Conservation (phyloP, 1,140 invertebrate genomes). For the Lordiphosa stackelbergi region DNA sequence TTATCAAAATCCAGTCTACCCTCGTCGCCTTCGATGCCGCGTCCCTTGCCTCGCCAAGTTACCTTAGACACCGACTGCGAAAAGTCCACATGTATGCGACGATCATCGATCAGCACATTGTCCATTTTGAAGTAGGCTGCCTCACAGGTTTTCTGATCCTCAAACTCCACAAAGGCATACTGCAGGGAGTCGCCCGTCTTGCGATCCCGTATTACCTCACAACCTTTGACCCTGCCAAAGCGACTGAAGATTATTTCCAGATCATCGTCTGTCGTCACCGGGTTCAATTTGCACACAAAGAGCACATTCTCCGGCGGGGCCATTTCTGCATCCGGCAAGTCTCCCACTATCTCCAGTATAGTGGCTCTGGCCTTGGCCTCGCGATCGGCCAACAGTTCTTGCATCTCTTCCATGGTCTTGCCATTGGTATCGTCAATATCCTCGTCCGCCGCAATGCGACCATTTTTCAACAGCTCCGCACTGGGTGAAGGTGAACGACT, state of each 20-base stretch:
- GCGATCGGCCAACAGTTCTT: constrained; percentile 91
- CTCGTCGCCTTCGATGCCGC: constrained; percentile 79
- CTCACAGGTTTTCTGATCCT: constrained; percentile 95
- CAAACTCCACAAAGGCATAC: constrained; percentile 99
- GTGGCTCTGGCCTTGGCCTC: constrained; percentile 98
- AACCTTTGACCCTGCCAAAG: constrained; percentile 95
- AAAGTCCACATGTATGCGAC: constrained; percentile 99
- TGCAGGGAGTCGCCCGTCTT: constrained; percentile 96
- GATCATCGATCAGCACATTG: constrained; percentile 98
- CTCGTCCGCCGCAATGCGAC: constrained; percentile 95
- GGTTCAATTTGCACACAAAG: constrained; percentile 99
- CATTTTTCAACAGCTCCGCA: constrained; percentile 87
- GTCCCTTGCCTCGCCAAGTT: constrained; percentile 90
- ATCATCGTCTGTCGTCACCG: constrained; percentile 98
- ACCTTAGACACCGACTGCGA: constrained; percentile 98
- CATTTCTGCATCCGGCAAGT: constrained; percentile 97
- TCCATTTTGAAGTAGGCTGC: constrained; percentile 99
- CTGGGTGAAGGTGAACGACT: constrained; percentile 92
- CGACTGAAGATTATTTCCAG: constrained; percentile 98
- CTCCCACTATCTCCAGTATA: constrained; percentile 98
- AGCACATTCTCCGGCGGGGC: constrained; percentile 99
- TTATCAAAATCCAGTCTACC: constrained; percentile 64
- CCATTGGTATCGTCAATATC: constrained; percentile 94
- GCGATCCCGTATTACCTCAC: constrained; percentile 98
- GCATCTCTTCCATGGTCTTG: constrained; percentile 88